Evolutionary conservation across 2,113 vertebrate genomes (phyloP).

Genomic region (Corythaeola cristata): DNA sequence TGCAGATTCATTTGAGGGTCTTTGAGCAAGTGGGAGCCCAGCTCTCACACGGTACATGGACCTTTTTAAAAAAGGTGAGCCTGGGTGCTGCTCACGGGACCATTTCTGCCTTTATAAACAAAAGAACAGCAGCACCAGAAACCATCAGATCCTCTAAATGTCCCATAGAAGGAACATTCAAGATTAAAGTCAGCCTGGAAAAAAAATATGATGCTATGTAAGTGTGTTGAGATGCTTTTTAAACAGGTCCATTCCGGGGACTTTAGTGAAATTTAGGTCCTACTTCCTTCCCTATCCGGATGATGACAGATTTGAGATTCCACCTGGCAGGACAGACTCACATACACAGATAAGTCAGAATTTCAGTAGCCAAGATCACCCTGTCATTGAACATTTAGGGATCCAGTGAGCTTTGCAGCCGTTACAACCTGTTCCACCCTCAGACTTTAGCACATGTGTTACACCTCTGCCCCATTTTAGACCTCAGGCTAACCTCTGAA

Average conservation of each 20-base stretch:
- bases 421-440: background rate
- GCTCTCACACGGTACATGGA: background rate
- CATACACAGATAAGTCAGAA: background rate
- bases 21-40: background rate
- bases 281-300: background rate
- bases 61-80: background rate
- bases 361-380: background rate
- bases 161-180: background rate
- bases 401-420: background rate
- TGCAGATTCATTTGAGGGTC: background rate
- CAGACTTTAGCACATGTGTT: background rate
- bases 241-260: background rate
- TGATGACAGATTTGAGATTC: background rate
- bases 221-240: background rate
- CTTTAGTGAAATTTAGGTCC: background rate
- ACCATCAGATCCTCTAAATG: background rate
- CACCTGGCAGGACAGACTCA: background rate
- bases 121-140: background rate
- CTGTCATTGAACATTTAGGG: background rate
- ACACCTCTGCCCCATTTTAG: background rate
- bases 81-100: background rate
- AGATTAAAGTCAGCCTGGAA: background rate
- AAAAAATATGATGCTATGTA: background rate
- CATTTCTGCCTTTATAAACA: background rate
- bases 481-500: background rate